Evolutionary conservation across 2,113 vertebrate species (phyloP).

Genomic region (Elephantulus edwardii): DNA sequence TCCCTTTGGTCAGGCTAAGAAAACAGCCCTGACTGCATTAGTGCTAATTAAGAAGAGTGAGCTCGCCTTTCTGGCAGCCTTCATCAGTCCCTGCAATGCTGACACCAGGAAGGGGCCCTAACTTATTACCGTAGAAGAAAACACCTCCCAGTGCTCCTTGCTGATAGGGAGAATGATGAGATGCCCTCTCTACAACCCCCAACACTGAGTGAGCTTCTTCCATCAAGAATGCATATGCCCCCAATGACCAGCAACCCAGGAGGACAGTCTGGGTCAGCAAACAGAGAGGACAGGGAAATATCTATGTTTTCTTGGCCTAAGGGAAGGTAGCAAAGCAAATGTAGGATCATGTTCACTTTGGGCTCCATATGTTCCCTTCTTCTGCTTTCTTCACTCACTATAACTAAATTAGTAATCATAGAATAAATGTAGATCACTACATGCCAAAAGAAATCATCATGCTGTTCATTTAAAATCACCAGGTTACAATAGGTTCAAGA

Average conservation of each 20-base stretch:
- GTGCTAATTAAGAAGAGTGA: conserved; percentile 85
- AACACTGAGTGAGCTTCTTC: not conserved
- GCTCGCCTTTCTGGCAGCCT: conserved; percentile 73
- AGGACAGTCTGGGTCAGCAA: conserved; percentile 22
- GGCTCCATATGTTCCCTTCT: conserved; percentile 68
- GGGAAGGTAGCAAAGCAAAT: conserved; percentile 27
- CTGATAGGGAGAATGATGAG: not conserved
- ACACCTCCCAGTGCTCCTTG: conserved; percentile 45
- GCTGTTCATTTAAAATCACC: fast-evolving
- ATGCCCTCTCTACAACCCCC: not conserved
- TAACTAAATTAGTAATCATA: conserved; percentile 33
- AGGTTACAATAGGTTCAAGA: not conserved
- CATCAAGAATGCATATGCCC: conserved; percentile 42
- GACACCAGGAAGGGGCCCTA: conserved; percentile 71
- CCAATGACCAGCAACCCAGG: not conserved
- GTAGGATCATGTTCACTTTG: conserved; percentile 29
- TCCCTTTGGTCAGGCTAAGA: conserved; percentile 80
- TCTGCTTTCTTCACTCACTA: not conserved
- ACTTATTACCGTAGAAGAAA: conserved; percentile 74
- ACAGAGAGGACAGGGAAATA: not conserved
- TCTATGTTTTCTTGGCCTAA: not conserved
- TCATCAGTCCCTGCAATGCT: conserved; percentile 40
- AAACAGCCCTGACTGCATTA: conserved; percentile 85
- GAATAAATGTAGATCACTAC: not conserved
- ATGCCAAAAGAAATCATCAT: fast-evolving